Base-by-base conservation (phyloP, 2,113 vertebrate species). In the Agelaius phoeniceus region DNA sequence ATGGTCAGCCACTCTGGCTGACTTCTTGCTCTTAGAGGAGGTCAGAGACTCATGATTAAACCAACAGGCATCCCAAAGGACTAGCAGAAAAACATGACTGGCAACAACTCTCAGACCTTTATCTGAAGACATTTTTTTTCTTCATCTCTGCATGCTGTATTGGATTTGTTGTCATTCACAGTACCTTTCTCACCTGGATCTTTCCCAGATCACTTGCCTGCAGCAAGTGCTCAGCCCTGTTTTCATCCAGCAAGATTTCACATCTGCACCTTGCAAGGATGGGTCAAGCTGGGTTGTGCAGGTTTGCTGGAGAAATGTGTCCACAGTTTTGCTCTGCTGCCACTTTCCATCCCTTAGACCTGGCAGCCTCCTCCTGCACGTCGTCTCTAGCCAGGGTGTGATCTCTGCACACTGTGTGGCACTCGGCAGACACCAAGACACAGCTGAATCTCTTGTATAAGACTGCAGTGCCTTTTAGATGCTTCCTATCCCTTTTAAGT, bases 361-460 rank as follows among this genome's bases (percentile, higher is more conserved):
- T 6, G 41, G 11, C 57, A 82, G 48, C 19, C 15, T 31, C 8
- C 11, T 71, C 37, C 35, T 43, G 7, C 33, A 4, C 49, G 8
- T 46, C 15, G 5, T 15, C 23, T 74, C 20, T 11, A 10, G 33
- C 4, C 31, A 9, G 24, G 33, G 6, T 18, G 33, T 4, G 13
- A 46, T n/a, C 39, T 59, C 39, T 15, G 39, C 35, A 54, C 0
- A 0, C 3, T 46, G 37, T 0, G 5, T 10, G 43, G 28, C 33
- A 24, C 23, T 30, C 84, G 17, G 44, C 57, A 35, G 33, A 23
- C 13, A 21, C 5, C 21, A 9, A 65, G 33, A 8, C 18, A 46
- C 5, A 21, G 13, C 3, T 63, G 17, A 12, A 20, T 51, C 19
- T 35, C 37, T 59, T 6, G 3, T 68, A 22, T 41, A 46, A 72